Evolutionary conservation across 2,888 invertebrate species (phyloP).

Genomic region (Andrena bicolor): DNA sequence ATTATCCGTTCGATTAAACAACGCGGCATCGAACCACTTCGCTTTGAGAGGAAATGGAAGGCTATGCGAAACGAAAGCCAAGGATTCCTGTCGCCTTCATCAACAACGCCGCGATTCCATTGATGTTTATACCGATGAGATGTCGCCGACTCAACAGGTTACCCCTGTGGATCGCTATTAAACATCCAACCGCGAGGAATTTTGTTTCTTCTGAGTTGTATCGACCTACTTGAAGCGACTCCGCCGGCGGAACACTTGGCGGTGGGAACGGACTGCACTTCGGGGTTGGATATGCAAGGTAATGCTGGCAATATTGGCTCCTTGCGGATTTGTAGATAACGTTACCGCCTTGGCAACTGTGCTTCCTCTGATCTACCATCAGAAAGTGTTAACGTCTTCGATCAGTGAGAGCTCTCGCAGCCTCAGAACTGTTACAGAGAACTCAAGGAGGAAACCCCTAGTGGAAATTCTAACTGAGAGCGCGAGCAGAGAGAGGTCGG

Average conservation of each 20-base stretch:
- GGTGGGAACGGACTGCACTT: background rate
- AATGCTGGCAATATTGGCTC: background rate
- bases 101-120: constrained; percentile 24
- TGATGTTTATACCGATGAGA: constrained; percentile 38
- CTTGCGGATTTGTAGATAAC: constrained; percentile 40
- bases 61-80: background rate
- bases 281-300: background rate
- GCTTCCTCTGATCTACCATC: background rate
- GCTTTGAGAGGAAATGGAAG: constrained; percentile 5
- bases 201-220: constrained; percentile 1
- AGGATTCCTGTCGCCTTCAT: constrained; percentile 4
- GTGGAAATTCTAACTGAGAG: no score
- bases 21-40: constrained; percentile 8
- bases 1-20: constrained; percentile 55
- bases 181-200: constrained; percentile 21
- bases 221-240: background rate
- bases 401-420: no score
- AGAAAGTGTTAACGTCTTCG: no score
- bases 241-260: background rate
- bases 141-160: constrained; percentile 71
- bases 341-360: constrained; percentile 36
- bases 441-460: no score
- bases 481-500: background rate
- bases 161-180: constrained; percentile 34
- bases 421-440: no score